Base-by-base conservation (phyloP, 1,140 invertebrate species). In the Calosoma granatense region DNA sequence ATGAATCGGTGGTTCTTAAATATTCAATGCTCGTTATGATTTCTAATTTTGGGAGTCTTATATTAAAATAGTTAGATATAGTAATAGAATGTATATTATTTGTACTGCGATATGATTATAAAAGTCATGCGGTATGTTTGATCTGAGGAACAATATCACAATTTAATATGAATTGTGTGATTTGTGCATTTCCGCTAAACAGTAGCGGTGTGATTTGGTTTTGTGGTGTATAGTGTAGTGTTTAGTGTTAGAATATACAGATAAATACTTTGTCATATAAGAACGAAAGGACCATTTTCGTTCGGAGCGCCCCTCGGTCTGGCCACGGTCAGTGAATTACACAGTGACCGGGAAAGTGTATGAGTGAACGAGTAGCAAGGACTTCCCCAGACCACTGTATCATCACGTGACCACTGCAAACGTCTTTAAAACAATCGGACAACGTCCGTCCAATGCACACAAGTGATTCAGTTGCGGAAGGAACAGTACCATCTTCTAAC, bases 341-440 rank as follows among this genome's bases (percentile, higher is more conserved):
- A 47, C 26, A n/a, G 26, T 36, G n/a, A 36, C 26, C 26, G 26
- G 41, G 15, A 47, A 47, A 47, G 41, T 47, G 26, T 6, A 4
- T 6, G 26, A 30, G 14, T 14, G 26, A 30, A 30, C 6, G 6
- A 30, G 14, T 30, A 4, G 15, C 41, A 47, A 47, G 41, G 41
- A 6, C 41, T 47, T 47, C 41, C 55, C 55, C 51, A 39, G 43
- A 57, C 56, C 56, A 57, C 59, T 51, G 51, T 43, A 52, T 43
- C n/a, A 52, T 30, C 53, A 15, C 20, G 52, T 30, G 15, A 54
- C 23, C 56, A 23, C 20, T 53, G 39, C 53, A 41, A 54, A 51
- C 15, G 57, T 59, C 59, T 63, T 61, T 63, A 63, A 63, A 57
- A 53, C 55, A 23, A 43, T 30, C 30, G 62, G 61, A 63, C 59